Conservation (phyloP, 2,888 invertebrate species). For the Lucinisca nassula region DNA sequence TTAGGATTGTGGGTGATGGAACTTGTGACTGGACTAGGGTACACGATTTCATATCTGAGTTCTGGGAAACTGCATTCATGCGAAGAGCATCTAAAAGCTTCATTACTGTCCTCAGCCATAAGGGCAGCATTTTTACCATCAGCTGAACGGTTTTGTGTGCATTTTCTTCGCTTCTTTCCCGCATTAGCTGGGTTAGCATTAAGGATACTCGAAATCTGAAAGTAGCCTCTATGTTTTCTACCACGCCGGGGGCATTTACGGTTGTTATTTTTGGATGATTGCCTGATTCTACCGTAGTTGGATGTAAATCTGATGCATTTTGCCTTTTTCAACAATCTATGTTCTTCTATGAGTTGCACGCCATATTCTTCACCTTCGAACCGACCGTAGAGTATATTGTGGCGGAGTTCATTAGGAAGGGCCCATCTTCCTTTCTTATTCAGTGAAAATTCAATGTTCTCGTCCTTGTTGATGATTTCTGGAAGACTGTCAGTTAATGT, state of each 20-base stretch:
- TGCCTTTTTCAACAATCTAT: slow-evolving; percentile 57
- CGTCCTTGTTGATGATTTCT: neutral
- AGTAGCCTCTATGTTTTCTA: slow-evolving; percentile 43
- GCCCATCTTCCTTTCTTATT: slow-evolving; percentile 5
- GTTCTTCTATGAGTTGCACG: slow-evolving; percentile 67
- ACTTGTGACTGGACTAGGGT: slow-evolving; percentile 67
- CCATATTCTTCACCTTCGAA: slow-evolving; percentile 55
- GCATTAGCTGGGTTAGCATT: slow-evolving; percentile 7
- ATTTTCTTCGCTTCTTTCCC: slow-evolving; percentile 7
- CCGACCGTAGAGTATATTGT: slow-evolving; percentile 43
- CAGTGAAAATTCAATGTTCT: neutral
- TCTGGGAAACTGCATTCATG: slow-evolving; percentile 12
- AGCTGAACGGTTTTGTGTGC: neutral
- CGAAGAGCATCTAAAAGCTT: neutral
- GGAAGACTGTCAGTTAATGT: neutral
- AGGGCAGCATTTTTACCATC: neutral
- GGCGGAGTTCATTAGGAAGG: neutral
- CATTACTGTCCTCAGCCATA: neutral
- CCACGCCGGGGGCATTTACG: slow-evolving; percentile 5
- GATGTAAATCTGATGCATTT: slow-evolving; percentile 67
- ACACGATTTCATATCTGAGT: slow-evolving; percentile 66
- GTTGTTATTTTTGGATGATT: neutral
- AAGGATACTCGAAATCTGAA: slow-evolving; percentile 56
- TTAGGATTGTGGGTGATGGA: slow-evolving; percentile 72
- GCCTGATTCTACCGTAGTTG: slow-evolving; percentile 1